phyloP scores from a whole-genome alignment of 2,797 vertebrate species.

The Crocidura indochinensis region DNA sequence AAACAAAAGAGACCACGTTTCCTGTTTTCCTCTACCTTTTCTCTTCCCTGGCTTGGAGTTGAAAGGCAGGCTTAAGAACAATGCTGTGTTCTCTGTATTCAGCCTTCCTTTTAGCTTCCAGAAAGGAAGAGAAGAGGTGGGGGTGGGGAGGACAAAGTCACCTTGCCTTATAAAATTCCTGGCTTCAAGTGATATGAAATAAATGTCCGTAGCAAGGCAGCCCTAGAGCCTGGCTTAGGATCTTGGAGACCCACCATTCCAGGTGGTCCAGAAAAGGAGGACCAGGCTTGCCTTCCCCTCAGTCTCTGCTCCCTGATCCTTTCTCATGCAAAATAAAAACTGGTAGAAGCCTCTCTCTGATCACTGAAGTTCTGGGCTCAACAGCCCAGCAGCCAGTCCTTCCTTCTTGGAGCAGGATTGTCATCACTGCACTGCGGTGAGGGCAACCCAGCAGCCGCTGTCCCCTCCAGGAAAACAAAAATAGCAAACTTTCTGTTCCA shows the following conservation, averaged over 20 bases:
- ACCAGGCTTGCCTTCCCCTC: fast-evolving
- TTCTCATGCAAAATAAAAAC: background rate
- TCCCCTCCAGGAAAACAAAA: slow-evolving; percentile 47
- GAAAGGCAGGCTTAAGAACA: background rate
- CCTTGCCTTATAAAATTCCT: background rate
- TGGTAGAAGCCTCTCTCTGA: background rate
- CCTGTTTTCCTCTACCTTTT: background rate
- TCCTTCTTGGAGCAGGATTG: background rate
- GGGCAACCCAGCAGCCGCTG: background rate
- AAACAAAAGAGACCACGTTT: background rate
- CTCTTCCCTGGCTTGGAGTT: background rate
- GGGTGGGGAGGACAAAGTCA: background rate
- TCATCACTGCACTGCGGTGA: background rate
- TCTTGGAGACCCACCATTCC: fast-evolving
- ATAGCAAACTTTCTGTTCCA: background rate
- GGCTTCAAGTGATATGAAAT: background rate
- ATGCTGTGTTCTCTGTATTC: background rate
- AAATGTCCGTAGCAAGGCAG: background rate
- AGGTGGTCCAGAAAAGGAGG: background rate
- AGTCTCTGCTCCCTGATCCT: background rate
- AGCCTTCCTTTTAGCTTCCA: background rate
- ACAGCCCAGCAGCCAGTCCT: background rate
- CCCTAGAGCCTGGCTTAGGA: background rate
- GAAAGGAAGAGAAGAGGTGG: background rate
- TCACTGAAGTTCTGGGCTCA: background rate